Evolutionary conservation across 2,113 vertebrate species (phyloP).

Genomic region (Azemiops feae): DNA sequence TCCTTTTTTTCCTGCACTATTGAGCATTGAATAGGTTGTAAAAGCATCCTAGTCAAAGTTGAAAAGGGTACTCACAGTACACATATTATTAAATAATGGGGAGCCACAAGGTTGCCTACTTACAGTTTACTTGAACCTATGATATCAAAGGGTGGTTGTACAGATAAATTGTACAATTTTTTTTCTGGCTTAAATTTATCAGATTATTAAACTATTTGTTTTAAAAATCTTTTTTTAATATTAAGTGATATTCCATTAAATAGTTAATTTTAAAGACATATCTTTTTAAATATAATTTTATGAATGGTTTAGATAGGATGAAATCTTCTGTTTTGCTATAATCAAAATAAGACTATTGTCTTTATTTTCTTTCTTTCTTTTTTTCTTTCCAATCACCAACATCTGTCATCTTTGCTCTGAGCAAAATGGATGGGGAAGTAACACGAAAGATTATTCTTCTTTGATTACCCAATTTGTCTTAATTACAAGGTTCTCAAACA

Average conservation of each 20-base stretch:
- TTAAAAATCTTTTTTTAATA: slow-evolving; percentile 38
- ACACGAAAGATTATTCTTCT: slow-evolving; percentile 72
- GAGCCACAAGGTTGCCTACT: background rate
- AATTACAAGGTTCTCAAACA: slow-evolving; percentile 71
- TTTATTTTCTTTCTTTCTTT: slow-evolving; percentile 48
- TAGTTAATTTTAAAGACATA: slow-evolving; percentile 39
- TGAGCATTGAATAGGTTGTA: background rate
- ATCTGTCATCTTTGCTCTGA: slow-evolving; percentile 68
- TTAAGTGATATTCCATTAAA: slow-evolving; percentile 6
- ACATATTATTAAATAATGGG: background rate
- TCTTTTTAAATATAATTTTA: slow-evolving; percentile 36
- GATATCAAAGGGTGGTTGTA: background rate
- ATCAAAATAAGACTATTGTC: slow-evolving; percentile 43
- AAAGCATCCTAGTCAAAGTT: background rate
- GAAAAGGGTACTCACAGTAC: background rate
- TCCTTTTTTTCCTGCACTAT: background rate
- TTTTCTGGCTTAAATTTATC: slow-evolving; percentile 13
- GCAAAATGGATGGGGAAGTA: slow-evolving; percentile 70
- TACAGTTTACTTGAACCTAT: background rate
- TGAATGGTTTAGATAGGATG: slow-evolving; percentile 43
- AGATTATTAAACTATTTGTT: background rate
- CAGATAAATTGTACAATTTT: background rate
- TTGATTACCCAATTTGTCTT: slow-evolving; percentile 74
- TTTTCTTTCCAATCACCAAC: slow-evolving; percentile 56
- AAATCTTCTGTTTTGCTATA: slow-evolving; percentile 41